Percentiles rank a stretch among this genome's conserved stretches.
Conservation (phyloP, 1,140 invertebrate genomes). For the Maconellicoccus hirsutus region DNA sequence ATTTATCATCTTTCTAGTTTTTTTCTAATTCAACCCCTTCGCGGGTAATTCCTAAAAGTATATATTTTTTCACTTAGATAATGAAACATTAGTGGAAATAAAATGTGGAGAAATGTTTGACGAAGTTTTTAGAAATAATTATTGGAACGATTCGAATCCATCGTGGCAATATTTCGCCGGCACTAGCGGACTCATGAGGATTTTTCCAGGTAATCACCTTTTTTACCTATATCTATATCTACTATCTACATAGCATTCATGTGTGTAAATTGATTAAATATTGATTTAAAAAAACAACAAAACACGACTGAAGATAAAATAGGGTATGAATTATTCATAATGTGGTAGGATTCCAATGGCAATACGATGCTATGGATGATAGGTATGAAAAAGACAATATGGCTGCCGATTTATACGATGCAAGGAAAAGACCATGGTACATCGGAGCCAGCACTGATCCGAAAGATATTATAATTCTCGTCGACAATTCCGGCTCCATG, state of each 20-base stretch:
- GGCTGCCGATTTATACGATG: conserved; percentile 78
- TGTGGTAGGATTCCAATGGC: too few relatives aligned
- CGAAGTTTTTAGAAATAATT: conserved; percentile 76
- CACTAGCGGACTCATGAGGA: conserved; percentile 86
- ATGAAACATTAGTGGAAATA: conserved; percentile 43
- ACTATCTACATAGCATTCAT: too few relatives aligned
- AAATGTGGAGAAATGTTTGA: conserved; percentile 75
- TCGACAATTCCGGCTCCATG: conserved; percentile 96
- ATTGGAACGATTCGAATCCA: conserved; percentile 71
- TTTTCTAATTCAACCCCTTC: too few relatives aligned
- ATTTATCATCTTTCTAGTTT: too few relatives aligned
- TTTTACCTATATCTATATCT: too few relatives aligned
- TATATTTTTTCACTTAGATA: conserved; percentile 33
- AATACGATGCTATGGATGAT: too few relatives aligned
- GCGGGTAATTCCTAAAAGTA: too few relatives aligned
- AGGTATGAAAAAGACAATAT: conserved; percentile 29
- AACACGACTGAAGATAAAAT: too few relatives aligned
- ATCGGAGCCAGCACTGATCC: conserved; percentile 93
- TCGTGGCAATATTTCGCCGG: conserved; percentile 97
- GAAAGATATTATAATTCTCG: conserved; percentile 85
- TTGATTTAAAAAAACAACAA: too few relatives aligned
- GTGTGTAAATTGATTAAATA: too few relatives aligned
- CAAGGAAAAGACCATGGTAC: conserved; percentile 81
- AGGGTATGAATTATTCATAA: too few relatives aligned
- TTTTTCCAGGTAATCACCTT: conserved; percentile 87